These are phyloP conservation scores for Helogale parvula DNA, from an alignment of 2,113 vertebrate genomes.

Conservation along the genomic window DNA sequence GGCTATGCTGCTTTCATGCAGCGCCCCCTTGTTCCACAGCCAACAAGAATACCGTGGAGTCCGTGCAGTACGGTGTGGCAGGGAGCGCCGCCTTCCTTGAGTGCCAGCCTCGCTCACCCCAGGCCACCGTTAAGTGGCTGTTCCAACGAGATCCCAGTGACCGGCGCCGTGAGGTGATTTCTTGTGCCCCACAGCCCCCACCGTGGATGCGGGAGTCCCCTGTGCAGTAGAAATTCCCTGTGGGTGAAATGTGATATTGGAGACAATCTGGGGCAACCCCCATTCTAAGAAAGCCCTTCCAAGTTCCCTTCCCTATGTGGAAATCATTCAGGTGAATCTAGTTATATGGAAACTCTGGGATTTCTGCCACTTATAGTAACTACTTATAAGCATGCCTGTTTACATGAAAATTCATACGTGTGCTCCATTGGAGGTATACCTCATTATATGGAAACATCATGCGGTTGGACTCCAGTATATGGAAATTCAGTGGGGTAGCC, in stretches of 20 bases:
- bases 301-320: neutral
- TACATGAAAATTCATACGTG: neutral
- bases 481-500: neutral
- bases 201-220: neutral
- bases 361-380: neutral
- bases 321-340: neutral
- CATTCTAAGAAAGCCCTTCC: neutral
- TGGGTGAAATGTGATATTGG: neutral
- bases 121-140: slow-evolving; percentile 96
- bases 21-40: slow-evolving; percentile 79
- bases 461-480: neutral
- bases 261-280: neutral
- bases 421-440: neutral
- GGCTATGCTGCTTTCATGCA: neutral
- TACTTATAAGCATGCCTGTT: neutral
- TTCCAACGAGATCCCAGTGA: slow-evolving; percentile 97
- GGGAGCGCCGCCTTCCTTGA: slow-evolving; percentile 97
- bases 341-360: neutral
- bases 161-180: slow-evolving; percentile 95
- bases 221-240: neutral
- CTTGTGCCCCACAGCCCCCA: neutral
- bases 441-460: neutral
- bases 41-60: slow-evolving; percentile 95
- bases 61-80: slow-evolving; percentile 95
- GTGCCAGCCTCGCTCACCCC: slow-evolving; percentile 96